Evolutionary conservation across 2,113 vertebrate species (phyloP).

Genomic region (Ctenodactylus gundi): DNA sequence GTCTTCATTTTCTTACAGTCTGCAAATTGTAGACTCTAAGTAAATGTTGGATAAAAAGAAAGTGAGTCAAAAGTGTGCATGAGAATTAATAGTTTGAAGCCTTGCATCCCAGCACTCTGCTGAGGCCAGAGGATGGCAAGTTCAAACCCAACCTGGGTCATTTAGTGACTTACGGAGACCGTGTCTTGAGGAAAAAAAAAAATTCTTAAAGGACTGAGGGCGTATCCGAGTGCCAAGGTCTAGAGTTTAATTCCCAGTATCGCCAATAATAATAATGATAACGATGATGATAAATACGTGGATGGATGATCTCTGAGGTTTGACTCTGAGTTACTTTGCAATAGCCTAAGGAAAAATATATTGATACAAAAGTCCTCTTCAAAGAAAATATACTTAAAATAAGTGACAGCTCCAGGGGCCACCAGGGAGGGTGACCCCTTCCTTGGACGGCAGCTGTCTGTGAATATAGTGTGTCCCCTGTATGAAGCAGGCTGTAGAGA

Average conservation of each 20-base stretch:
- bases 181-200: too few species aligned
- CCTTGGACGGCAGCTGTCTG: constrained; percentile 76
- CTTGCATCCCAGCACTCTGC: too few species aligned
- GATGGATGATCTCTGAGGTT: not conserved
- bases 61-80: not conserved
- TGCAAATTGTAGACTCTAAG: not conserved
- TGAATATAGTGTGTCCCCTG: constrained; percentile 82
- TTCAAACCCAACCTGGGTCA: too few species aligned
- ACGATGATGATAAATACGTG: too few species aligned
- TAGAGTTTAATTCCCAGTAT: too few species aligned
- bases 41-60: not conserved
- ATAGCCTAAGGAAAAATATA: constrained; percentile 44
- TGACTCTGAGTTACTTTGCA: constrained; percentile 65
- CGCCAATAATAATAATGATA: too few species aligned
- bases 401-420: constrained; percentile 67
- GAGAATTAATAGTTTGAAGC: not conserved
- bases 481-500: constrained; percentile 78
- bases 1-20: constrained; percentile 56
- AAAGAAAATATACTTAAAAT: constrained; percentile 76
- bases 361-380: constrained; percentile 38
- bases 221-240: too few species aligned
- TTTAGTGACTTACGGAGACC: too few species aligned
- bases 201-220: too few species aligned
- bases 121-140: too few species aligned
- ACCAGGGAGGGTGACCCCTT: constrained; percentile 67